phyloP scores from a whole-genome alignment of 2,797 vertebrate genomes.

The Lacerta bilineata region DNA sequence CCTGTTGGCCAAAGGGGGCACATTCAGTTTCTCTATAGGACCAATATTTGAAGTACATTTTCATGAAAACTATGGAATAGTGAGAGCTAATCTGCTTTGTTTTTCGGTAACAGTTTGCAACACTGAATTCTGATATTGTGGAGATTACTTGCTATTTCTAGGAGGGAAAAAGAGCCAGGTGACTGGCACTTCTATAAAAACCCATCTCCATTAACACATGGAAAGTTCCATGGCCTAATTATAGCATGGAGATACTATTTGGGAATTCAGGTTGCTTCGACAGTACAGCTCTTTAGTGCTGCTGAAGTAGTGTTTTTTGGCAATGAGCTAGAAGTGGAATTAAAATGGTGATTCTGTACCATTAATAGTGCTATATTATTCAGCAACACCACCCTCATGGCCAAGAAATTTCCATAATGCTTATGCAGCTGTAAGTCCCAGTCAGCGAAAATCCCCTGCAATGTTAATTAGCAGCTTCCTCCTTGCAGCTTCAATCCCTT shows the following conservation, averaged over 20 bases:
- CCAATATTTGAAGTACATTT: no score
- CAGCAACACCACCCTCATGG: neutral
- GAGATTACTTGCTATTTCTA: conserved; percentile 8
- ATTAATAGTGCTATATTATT: neutral
- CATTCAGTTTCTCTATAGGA: no score
- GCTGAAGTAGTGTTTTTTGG: neutral
- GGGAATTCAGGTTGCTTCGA: conserved; percentile 23
- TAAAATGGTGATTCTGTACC: neutral
- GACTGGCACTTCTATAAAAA: conserved; percentile 45
- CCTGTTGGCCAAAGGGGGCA: no score
- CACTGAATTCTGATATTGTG: no score
- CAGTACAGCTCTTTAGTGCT: neutral
- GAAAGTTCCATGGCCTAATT: conserved; percentile 57
- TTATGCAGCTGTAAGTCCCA: neutral
- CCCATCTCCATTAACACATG: conserved; percentile 28
- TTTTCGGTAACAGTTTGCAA: no score
- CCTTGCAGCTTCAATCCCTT: neutral
- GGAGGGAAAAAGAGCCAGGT: neutral
- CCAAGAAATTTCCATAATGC: neutral
- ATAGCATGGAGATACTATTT: conserved; percentile 37
- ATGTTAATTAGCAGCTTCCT: neutral
- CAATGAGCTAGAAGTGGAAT: neutral
- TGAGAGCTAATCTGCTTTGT: no score
- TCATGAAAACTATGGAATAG: no score
- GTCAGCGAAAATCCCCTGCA: neutral